These are phyloP conservation scores for Parelbella ahira DNA, from an alignment of 2,888 invertebrate species.

Conservation along the genomic window DNA sequence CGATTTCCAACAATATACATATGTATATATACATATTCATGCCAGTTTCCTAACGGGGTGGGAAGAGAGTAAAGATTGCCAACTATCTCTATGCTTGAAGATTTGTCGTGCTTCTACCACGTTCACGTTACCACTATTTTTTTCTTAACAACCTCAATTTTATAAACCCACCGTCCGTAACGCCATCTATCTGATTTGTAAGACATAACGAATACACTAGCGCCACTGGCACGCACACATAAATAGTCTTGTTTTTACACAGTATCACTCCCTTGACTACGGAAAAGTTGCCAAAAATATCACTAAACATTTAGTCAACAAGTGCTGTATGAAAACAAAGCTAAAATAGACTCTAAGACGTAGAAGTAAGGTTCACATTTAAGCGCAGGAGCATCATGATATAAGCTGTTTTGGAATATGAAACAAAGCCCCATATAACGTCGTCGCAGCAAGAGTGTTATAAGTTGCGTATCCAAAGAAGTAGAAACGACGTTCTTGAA, in stretches of 20 bases:
- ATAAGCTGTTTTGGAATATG: not conserved
- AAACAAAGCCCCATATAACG: not conserved
- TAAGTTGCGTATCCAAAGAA: conserved; percentile 7
- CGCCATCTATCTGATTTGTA: conserved; percentile 57
- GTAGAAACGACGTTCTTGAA: conserved; percentile 14
- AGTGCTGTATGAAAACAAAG: conserved; percentile 21
- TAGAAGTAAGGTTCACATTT: conserved; percentile 27
- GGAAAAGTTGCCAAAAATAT: conserved; percentile 63
- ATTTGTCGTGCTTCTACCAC: too few relatives aligned
- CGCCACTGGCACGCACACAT: conserved; percentile 48
- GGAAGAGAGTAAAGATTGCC: too few relatives aligned
- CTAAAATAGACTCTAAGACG: conserved; percentile 26
- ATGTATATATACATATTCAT: too few relatives aligned
- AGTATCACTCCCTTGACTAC: conserved; percentile 48
- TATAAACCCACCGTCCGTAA: conserved; percentile 27
- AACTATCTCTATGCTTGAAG: too few relatives aligned
- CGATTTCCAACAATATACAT: too few relatives aligned
- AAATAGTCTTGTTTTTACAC: conserved; percentile 49
- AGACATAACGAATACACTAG: conserved; percentile 55
- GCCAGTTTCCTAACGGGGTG: too few relatives aligned
- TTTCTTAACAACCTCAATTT: too few relatives aligned
- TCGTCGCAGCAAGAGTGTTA: conserved; percentile 8
- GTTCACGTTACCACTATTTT: too few relatives aligned
- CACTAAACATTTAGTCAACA: conserved; percentile 33
- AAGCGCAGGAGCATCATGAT: not conserved